Percentiles rank a stretch among this genome's conserved stretches.
These are phyloP conservation scores for Lycodopsis pacificus DNA, from an alignment of 2,797 vertebrate genomes.

Conservation along the genomic window DNA sequence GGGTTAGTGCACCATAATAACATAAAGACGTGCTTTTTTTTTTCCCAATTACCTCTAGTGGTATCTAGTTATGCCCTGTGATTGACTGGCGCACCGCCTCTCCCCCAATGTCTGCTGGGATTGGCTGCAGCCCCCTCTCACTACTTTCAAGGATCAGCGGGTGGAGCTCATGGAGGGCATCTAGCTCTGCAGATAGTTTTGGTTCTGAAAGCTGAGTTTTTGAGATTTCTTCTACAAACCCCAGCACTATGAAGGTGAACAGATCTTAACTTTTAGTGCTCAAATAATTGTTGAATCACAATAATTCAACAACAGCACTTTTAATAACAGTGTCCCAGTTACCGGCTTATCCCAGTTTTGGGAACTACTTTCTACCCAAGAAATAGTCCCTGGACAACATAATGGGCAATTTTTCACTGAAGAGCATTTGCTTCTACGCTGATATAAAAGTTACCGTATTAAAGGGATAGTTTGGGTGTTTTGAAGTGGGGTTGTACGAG, in stretches of 20 bases:
- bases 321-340: background rate
- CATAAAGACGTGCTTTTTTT: background rate
- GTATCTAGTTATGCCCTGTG: background rate
- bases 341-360: background rate
- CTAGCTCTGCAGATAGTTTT: background rate
- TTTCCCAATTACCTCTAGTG: background rate
- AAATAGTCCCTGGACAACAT: slow-evolving; percentile 1
- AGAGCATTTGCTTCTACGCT: background rate
- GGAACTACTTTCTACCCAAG: background rate
- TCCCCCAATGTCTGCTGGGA: background rate
- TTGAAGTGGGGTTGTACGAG: background rate
- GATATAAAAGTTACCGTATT: background rate
- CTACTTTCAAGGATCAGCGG: background rate
- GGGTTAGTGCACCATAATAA: background rate
- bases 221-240: background rate
- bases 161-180: background rate
- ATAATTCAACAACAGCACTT: background rate
- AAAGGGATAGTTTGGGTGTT: background rate
- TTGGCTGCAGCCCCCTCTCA: background rate
- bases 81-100: background rate
- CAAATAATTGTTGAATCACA: background rate
- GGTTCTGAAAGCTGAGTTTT: background rate
- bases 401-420: background rate
- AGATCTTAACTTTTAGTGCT: background rate
- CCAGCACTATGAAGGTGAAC: background rate